Base-by-base conservation (phyloP, 1,140 invertebrate genomes). In the Delia radicum region DNA sequence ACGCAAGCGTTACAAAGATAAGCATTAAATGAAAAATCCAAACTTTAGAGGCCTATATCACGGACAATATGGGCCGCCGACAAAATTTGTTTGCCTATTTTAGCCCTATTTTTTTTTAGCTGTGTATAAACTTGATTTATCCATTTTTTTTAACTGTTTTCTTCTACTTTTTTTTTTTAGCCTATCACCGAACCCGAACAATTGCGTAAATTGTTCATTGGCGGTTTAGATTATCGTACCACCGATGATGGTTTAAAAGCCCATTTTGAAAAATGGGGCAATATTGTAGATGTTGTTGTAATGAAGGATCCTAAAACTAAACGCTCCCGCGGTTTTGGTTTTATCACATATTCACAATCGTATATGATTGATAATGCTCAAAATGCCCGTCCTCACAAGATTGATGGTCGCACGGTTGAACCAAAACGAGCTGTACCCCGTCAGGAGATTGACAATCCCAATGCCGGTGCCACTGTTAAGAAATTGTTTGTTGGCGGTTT, bases 241-340 rank as follows among this genome's bases (percentile, higher is more conserved):
- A 97, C 94, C 18, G 97, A 99, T 85, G 94, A 97, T 42, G 94
- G 94, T 13, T 85, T 99, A 4, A 97, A 97, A 83, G 92, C 93
- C 75, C 96, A 98, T 88, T 99, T 98, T 87, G 94, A 95, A 82
- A 93, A 98, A 90, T 99, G 94, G 94, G 98, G 98, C 26, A 96
- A 98, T 83, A 96, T 99, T 79, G 94, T 97, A 0, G 98, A 99
- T 88, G 96, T 97, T 65, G 96, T 99, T 12, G 98, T 99, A 0
- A 99, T 99, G 97, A 97, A 96, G 83, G 98, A 99, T 87, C 95
- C 96, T 0, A 94, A 96, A 80, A 98, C 97, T 1, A 95, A 95
- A 80, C 88, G 93, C 76, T 98, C 96, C 0, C 89, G 97, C 80
- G 97, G 97, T 0, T 99, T 99, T 89, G 97, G 97, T 15, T 99